Percentiles rank a stretch among this genome's conserved stretches.
Evolutionary conservation across 2,797 vertebrate species (phyloP).

Genomic region (Enteromius anoplus): DNA sequence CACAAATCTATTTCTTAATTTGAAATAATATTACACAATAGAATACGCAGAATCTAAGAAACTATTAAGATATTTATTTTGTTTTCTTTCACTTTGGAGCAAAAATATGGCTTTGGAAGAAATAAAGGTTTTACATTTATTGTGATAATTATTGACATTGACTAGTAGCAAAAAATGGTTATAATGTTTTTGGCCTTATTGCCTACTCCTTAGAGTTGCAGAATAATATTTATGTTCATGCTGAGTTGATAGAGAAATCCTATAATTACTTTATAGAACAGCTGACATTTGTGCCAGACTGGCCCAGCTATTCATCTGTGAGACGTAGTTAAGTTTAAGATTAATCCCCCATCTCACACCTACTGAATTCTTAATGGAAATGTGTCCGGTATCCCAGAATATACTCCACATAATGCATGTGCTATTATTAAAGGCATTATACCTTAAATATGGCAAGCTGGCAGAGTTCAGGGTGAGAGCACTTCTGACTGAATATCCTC

Average conservation of each 20-base stretch:
- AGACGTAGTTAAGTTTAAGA: slow-evolving; percentile 21
- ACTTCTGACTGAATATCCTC: slow-evolving; percentile 29
- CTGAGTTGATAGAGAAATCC: background rate
- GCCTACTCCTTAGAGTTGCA: background rate
- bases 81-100: background rate
- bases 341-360: slow-evolving; percentile 26
- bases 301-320: background rate
- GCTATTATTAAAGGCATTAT: slow-evolving; percentile 36
- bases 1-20: background rate
- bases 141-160: too few relatives aligned
- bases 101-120: too few relatives aligned
- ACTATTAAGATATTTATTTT: background rate
- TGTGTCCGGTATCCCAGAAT: slow-evolving; percentile 22
- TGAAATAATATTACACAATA: background rate
- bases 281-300: background rate
- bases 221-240: background rate
- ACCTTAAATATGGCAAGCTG: slow-evolving; percentile 18
- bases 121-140: too few relatives aligned
- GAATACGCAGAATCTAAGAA: background rate
- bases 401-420: slow-evolving; percentile 22
- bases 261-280: background rate
- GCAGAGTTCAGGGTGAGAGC: slow-evolving; percentile 11
- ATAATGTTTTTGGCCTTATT: too few relatives aligned
- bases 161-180: too few relatives aligned
- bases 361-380: slow-evolving; percentile 43